Evolutionary conservation across 2,113 vertebrate genomes (phyloP), one percentile per base, ranked within the genome.

Genomic region (Strix uralensis): DNA sequence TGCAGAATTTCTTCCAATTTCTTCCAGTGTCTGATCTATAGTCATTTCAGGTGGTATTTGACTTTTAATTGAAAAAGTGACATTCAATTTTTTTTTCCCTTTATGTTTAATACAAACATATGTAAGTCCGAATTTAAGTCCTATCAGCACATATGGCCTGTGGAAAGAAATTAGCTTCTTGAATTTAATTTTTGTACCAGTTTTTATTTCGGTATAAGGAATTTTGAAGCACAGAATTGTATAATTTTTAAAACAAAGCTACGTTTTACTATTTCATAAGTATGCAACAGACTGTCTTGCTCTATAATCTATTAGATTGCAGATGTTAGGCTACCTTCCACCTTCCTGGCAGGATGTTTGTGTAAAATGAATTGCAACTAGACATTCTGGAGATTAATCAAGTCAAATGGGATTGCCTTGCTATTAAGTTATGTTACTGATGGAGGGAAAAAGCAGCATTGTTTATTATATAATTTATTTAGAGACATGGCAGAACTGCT

Each of bases 311-410:
- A 49, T 75, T 52, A 67, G 47, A 52, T 15, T 91, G 25, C 57
- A 75, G 54, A 92, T 72, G 25, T 34, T 92, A 49, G 77, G 30
- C 32, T 81, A 61, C 29, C 34, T 88, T 94, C 69, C 52, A 75
- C 83, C 57, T 91, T 93, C 77, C 77, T 85, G 88, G 49, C 65
- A 72, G 80, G 61, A 89, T 75, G 57, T 91, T 96, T 91, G 29
- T 91, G 29, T 92, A 79, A 95, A 94, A 86, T 62, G 49, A 89
- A 72, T 79, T 79, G 26, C 36, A 87, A 1, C 26, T 61, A 63
- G 73, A 52, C 89, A 47, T 89, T 92, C 66, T 89, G 63, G 73
- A 94, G 67, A 47, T 59, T 6, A 92, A 82, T 95, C 79, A 83
- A 90, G 75, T 71, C 42, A 77, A 62, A 66, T 34, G 21, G 40